These are phyloP conservation scores for Trichechus manatus DNA, from an alignment of 2,113 vertebrate species.

Conservation along the genomic window DNA sequence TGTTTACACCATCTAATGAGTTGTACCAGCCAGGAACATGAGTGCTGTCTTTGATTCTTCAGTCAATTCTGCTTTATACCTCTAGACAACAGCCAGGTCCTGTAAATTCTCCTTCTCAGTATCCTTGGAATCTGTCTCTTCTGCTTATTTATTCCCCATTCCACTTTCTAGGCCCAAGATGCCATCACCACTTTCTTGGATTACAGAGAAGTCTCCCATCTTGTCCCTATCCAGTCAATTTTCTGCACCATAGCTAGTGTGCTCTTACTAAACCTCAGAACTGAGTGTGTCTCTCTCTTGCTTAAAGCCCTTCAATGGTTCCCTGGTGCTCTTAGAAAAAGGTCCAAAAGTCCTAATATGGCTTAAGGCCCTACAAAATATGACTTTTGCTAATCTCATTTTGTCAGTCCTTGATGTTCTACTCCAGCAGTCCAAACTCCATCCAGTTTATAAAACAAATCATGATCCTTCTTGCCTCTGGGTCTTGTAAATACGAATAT, in stretches of 20 bases:
- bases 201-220: background rate
- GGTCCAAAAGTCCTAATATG: background rate
- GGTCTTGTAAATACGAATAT: background rate
- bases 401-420: background rate
- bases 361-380: background rate
- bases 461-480: background rate
- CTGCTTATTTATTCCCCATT: background rate
- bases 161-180: background rate
- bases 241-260: background rate
- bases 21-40: background rate
- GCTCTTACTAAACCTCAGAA: background rate
- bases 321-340: background rate
- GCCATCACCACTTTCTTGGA: background rate
- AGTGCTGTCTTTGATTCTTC: slow-evolving; percentile 20
- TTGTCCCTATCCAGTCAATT: background rate
- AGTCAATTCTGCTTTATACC: background rate
- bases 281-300: background rate
- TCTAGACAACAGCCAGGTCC: background rate
- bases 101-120: background rate
- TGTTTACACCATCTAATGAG: background rate
- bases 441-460: background rate
- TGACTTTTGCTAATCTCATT: background rate
- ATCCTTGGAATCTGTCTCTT: background rate
- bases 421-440: background rate
- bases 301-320: background rate